These are phyloP conservation scores for Lepilemur ruficaudatus DNA, from an alignment of 2,797 vertebrate genomes.

Conservation along the genomic window DNA sequence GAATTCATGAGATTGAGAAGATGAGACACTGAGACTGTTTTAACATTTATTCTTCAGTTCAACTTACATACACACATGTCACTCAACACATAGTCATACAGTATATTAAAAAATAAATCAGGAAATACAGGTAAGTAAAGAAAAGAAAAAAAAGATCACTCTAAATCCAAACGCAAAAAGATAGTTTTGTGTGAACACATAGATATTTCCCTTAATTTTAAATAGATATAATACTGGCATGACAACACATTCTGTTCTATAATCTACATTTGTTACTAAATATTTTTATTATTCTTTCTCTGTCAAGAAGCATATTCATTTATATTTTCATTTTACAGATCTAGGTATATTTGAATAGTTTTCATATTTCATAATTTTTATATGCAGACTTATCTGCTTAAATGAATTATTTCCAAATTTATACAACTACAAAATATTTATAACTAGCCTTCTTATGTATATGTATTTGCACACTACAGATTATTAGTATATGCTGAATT, in stretches of 20 bases:
- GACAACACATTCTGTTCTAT: not conserved
- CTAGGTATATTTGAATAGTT: not conserved
- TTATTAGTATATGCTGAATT: not conserved
- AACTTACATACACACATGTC: not conserved
- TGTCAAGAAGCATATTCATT: not conserved
- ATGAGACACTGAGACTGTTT: not conserved
- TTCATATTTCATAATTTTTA: not conserved
- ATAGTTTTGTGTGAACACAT: not conserved
- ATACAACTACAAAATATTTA: not conserved
- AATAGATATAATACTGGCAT: not conserved
- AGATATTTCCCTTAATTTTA: not conserved
- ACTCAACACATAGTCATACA: not conserved
- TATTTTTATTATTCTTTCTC: not conserved
- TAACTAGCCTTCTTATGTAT: not conserved
- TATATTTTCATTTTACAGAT: not conserved
- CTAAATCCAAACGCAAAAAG: not conserved
- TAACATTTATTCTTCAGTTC: not conserved
- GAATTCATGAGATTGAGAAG: not conserved
- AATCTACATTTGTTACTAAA: not conserved
- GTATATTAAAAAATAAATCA: not conserved
- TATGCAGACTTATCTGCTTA: not conserved
- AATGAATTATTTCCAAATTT: not conserved
- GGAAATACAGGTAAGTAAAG: not conserved
- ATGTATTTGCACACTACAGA: not conserved
- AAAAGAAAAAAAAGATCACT: not conserved